Conservation (phyloP, 2,113 vertebrate genomes). For the Cervus canadensis region DNA sequence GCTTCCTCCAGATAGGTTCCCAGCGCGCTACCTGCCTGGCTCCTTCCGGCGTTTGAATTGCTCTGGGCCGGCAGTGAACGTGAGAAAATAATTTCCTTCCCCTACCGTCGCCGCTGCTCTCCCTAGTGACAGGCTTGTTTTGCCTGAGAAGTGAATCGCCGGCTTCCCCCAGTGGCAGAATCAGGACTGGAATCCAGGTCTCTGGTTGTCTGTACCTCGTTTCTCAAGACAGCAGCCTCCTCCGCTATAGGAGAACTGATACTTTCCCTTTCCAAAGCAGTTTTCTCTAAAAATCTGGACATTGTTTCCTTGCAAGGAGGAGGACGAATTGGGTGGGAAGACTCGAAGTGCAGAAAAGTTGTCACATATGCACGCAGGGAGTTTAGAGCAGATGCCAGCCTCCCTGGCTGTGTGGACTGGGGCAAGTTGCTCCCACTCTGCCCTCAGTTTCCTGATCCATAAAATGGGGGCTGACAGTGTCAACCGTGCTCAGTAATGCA, state of each 20-base stretch:
- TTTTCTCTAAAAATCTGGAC: neutral
- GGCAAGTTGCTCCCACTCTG: neutral
- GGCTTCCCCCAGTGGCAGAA: neutral
- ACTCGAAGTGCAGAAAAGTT: neutral
- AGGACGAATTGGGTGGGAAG: neutral
- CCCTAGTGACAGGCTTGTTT: neutral
- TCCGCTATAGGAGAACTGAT: neutral
- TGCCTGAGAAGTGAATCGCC: neutral
- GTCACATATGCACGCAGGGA: neutral
- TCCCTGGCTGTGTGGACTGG: neutral
- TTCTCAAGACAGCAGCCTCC: neutral
- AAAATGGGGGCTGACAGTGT: neutral
- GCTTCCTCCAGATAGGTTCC: neutral
- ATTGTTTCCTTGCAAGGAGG: neutral
- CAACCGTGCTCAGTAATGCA: neutral
- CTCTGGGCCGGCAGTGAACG: neutral
- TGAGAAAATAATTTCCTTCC: neutral
- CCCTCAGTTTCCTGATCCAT: neutral
- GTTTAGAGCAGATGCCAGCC: neutral
- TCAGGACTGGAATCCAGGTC: neutral
- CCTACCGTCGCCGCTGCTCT: neutral
- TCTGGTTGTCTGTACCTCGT: neutral
- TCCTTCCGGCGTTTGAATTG: neutral
- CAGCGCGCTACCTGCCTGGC: neutral
- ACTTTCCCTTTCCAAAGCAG: neutral